These are phyloP conservation scores for Syncerus caffer DNA, from an alignment of 2,797 vertebrate species.

Conservation along the genomic window DNA sequence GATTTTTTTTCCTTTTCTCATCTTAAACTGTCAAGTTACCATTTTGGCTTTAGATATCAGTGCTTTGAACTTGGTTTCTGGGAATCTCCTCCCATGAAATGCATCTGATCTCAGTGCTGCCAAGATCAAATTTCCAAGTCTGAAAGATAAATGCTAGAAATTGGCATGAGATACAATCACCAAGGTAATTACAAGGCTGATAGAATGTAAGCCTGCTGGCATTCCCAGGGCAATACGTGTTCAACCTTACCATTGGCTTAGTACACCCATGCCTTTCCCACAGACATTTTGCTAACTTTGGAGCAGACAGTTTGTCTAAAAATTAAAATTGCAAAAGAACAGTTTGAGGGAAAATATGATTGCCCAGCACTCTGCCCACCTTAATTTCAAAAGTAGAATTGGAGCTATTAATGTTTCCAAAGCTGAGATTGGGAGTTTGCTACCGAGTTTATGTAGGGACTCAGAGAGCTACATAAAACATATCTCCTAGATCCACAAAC, in stretches of 20 bases:
- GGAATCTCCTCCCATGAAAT: neutral
- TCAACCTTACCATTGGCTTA: neutral
- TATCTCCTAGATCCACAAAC: neutral
- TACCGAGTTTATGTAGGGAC: neutral
- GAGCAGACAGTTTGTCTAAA: neutral
- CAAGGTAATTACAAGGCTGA: neutral
- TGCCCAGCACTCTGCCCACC: neutral
- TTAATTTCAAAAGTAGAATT: conserved; percentile 7
- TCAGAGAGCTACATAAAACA: neutral
- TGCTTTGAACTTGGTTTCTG: conserved; percentile 6
- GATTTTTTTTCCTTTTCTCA: neutral
- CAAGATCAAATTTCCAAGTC: neutral
- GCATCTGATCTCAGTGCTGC: neutral
- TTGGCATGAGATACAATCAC: neutral
- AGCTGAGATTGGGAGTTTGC: neutral
- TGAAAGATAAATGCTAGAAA: neutral
- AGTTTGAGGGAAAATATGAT: neutral
- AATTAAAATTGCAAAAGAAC: conserved; percentile 34
- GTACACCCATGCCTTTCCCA: neutral
- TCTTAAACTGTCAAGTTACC: neutral
- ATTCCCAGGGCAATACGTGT: neutral
- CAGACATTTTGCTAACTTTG: conserved; percentile 11
- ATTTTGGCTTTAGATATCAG: neutral
- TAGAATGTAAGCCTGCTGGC: neutral
- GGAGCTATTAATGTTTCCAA: neutral